Base-by-base conservation (phyloP, 2,888 invertebrate species). In the Suillia variegata region DNA sequence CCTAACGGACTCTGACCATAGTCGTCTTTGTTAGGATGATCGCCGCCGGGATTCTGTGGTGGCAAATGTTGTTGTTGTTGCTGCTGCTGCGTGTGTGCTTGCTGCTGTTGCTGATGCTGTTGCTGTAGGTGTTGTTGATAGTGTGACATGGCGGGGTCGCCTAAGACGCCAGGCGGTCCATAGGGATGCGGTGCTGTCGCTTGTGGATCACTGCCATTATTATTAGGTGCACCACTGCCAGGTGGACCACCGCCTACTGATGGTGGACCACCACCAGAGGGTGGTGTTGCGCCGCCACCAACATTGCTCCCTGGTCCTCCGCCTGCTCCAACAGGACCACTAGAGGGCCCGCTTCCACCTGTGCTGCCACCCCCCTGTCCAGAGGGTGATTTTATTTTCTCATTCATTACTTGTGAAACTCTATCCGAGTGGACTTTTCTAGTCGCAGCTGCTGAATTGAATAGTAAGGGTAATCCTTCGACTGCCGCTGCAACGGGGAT, bases 301-400 rank as follows among this genome's bases (percentile, higher is more conserved):
- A 66, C 61, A 21, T 38, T 57, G 15, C 62, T 58, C 45, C 62
- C 55, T 45, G 52, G 56, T 31, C 53, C 63, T 17, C 56, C 42
- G 33, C 62, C 47, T 55, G 51, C 50, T 47, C 55, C n/a, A n/a
- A n/a, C n/a, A n/a, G n/a, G 59, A 52, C 59, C 60, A 24, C 61
- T 61, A 51, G 42, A 52, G 57, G 48, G 38, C 17, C 49, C 45
- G 10, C 60, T 62, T 24, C 66, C 63, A 59, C 63, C 69, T 58
- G n/a, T n/a, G n/a, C n/a, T n/a, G 67, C n/a, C 68, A 61, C 71
- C 71, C 69, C 75, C 72, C 76, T 79, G 78, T 60, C 77, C 75
- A 61, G 80, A 80, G 69, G 79, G 80, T 69, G 79, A 80, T 71
- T 80, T 80, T 65, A 78, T 80, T 78, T 80, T 80, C 59, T 80